Percentiles rank a stretch among this genome's conserved stretches.
Conservation (phyloP, 2,888 invertebrate genomes). For the Pterostichus madidus region DNA sequence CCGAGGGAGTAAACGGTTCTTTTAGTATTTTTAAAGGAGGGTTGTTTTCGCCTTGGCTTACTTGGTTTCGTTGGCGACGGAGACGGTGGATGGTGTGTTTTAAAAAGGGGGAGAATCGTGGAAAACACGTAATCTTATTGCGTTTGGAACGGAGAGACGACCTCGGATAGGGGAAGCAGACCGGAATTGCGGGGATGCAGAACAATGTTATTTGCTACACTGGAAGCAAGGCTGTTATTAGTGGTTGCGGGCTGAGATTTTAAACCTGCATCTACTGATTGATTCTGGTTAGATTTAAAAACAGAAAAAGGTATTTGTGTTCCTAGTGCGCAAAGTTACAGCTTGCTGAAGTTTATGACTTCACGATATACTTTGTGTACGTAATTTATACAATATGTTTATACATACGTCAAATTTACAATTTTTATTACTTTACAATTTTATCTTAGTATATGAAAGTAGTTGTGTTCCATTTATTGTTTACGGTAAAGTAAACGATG, state of each 20-base stretch:
- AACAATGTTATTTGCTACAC: slow-evolving; percentile 39
- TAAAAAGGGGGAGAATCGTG: slow-evolving; percentile 57
- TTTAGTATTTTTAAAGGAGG: slow-evolving; percentile 72
- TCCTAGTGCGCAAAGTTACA: no score
- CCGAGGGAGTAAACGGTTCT: slow-evolving; percentile 75
- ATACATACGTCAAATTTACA: no score
- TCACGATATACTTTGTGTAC: no score
- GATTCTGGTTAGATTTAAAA: no score
- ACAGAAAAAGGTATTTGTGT: no score
- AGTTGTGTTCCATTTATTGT: no score
- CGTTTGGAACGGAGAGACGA: slow-evolving; percentile 17
- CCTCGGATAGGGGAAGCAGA: not conserved
- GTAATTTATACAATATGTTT: no score
- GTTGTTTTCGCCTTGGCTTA: slow-evolving; percentile 61
- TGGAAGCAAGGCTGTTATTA: not conserved
- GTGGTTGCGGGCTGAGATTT: not conserved
- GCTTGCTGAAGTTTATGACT: no score
- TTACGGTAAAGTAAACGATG: no score
- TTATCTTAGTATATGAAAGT: no score
- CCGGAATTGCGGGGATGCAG: not conserved
- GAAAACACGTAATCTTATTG: slow-evolving; percentile 63
- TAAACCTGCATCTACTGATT: no score
- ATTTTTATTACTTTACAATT: no score
- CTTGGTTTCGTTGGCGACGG: not conserved
- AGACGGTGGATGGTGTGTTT: slow-evolving; percentile 42